Base-by-base conservation (phyloP, 2,888 invertebrate species). In the Mesorhabditis spiculigera region DNA sequence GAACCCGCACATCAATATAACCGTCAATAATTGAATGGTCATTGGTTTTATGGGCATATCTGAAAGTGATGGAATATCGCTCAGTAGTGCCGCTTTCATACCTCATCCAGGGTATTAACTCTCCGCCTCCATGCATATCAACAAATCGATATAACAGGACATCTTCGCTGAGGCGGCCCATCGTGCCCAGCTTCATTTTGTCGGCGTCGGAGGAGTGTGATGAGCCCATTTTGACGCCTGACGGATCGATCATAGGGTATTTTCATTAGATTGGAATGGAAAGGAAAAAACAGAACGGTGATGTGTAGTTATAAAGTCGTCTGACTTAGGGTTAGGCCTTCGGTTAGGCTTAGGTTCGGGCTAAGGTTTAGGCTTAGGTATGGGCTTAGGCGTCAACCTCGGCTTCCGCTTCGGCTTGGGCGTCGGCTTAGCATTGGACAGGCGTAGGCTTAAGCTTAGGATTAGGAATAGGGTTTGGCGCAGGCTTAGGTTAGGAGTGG, bases 111-210 rank as follows among this genome's bases (percentile, higher is more conserved):
- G 94, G 93, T 5, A 95, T 93, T 43, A 95, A 87, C n/a, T 93
- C 89, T 69, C 95, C 97, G 43, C 93, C 93, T 76, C 95, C 93
- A 91, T 95, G 94, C 69, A 95, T 88, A 88, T 95, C 92, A 5
- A 93, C 92, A 65, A 95, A 89, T 58, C 73, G 75, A 69, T 78
- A 78, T 65, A 78, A 67, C 67, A 74, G 74, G 69, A 73, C 70
- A 42, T 78, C 78, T 63, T 78, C 78, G 8, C 74, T 68, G 58
- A 78, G 50, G 43, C 76, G 70, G 45, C 76, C 76, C 73, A 78
- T 75, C 45, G 75, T 74, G 62, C 74, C 71, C 62, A 71, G 69
- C 61, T 73, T 73, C 45, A 70, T 66, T 63, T 68, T 69, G 62
- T 71, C 63, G 63, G 73, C 67, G 58, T 73, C 72, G 13, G 71